Conservation (phyloP, 2,888 invertebrate species). For the Therioaphis trifolii region DNA sequence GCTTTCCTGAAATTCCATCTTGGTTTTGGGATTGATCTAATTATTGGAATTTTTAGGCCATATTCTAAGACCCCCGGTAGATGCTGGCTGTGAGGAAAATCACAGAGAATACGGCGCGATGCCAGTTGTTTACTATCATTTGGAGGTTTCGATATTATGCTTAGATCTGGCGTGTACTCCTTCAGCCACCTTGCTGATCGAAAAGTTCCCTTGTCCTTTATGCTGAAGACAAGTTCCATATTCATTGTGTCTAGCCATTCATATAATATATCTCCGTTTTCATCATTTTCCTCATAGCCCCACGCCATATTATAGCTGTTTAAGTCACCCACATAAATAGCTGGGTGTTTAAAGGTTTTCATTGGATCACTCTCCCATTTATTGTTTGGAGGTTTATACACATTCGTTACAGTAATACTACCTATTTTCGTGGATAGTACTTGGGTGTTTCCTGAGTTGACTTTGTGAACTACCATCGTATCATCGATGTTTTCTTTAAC, state of each 20-base stretch:
- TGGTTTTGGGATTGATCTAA: constrained; percentile 49
- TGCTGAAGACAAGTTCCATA: constrained; percentile 36
- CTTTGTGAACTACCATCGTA: too few species aligned
- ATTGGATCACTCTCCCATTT: constrained; percentile 34
- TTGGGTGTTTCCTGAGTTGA: too few species aligned
- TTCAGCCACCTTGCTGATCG: constrained; percentile 52
- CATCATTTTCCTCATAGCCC: constrained; percentile 35
- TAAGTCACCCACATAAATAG: constrained; percentile 42
- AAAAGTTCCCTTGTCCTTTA: constrained; percentile 51
- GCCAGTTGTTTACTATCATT: constrained; percentile 18
- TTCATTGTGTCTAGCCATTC: constrained; percentile 26
- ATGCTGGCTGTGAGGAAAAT: constrained; percentile 59
- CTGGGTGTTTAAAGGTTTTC: constrained; percentile 41
- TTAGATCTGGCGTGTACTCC: constrained; percentile 41
- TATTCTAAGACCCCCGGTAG: constrained; percentile 46
- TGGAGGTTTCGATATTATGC: constrained; percentile 40
- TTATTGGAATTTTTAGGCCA: constrained; percentile 46
- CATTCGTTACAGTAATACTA: too few species aligned
- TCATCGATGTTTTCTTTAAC: too few species aligned
- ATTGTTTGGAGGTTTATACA: constrained; percentile 28
- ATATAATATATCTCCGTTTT: constrained; percentile 36
- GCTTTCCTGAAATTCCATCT: constrained; percentile 53
- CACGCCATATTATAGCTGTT: constrained; percentile 47
- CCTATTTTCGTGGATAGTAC: too few species aligned
- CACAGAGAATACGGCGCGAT: not conserved